Conservation (phyloP, 2,888 invertebrate genomes). For the Orthosia gracilis region DNA sequence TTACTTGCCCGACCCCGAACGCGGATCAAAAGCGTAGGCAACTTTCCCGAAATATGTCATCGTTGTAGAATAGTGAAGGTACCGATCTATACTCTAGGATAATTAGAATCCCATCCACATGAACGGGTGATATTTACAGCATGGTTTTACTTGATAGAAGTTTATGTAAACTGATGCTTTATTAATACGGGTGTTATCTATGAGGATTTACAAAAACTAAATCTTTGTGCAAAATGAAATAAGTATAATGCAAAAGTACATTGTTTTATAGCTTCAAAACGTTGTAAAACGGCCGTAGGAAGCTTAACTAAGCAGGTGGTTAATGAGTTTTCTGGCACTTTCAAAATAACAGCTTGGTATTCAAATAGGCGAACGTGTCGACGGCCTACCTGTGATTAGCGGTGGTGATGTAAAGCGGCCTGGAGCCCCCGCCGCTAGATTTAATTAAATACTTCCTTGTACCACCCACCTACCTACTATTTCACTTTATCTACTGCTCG, state of each 20-base stretch:
- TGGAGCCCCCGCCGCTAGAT: conserved; percentile 83
- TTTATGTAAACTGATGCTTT: background rate
- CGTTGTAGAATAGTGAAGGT: background rate
- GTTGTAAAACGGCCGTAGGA: conserved; percentile 41
- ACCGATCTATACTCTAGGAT: background rate
- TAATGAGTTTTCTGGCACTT: conserved; percentile 78
- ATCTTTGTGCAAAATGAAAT: background rate
- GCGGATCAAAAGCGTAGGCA: background rate
- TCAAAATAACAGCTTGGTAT: conserved; percentile 81
- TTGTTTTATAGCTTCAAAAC: conserved; percentile 25
- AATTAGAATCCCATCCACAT: background rate
- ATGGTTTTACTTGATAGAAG: background rate
- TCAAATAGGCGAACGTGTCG: conserved; percentile 85
- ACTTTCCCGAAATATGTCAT: background rate
- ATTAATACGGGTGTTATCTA: background rate
- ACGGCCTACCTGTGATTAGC: conserved; percentile 89
- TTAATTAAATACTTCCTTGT: conserved; percentile 89
- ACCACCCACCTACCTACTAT: conserved; percentile 84
- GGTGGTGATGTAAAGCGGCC: conserved; percentile 84
- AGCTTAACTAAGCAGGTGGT: conserved; percentile 62
- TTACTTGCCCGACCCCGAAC: no score
- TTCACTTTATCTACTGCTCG: conserved; percentile 81
- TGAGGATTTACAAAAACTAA: background rate
- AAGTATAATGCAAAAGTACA: conserved; percentile 2
- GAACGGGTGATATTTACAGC: background rate